These are phyloP conservation scores for Julus scanicus DNA, from an alignment of 2,888 invertebrate genomes.

Conservation along the genomic window DNA sequence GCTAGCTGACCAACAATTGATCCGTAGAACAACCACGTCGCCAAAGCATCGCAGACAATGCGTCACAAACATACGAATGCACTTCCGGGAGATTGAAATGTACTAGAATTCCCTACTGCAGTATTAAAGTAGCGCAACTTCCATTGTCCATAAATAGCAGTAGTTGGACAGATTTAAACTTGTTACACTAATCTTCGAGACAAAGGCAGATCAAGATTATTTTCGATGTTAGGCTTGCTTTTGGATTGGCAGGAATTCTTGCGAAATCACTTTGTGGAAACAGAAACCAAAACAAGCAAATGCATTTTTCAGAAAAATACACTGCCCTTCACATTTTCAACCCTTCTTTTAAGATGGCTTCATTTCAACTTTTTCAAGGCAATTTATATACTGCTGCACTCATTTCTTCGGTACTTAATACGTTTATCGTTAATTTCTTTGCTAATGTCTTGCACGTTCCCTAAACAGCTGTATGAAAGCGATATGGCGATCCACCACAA, in stretches of 20 bases:
- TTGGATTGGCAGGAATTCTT: not conserved
- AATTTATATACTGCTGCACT: not conserved
- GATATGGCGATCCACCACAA: not conserved
- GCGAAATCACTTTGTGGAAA: not conserved
- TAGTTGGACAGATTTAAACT: constrained; percentile 4
- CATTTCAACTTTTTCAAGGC: not conserved
- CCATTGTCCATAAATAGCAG: too few species aligned
- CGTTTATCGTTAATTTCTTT: not conserved
- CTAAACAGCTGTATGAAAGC: not conserved
- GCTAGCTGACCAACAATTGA: not conserved
- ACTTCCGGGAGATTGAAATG: not conserved
- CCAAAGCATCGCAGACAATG: not conserved
- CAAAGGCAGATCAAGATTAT: not conserved
- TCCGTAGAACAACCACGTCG: not conserved
- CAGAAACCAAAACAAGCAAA: not conserved
- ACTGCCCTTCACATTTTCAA: too few species aligned
- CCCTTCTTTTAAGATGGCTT: not conserved
- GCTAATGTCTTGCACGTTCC: not conserved
- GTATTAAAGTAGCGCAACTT: too few species aligned
- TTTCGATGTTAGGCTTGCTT: not conserved
- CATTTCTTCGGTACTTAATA: not conserved
- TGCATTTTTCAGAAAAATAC: too few species aligned
- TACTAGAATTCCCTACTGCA: not conserved
- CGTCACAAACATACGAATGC: not conserved
- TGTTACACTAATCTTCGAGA: not conserved